phyloP scores from a whole-genome alignment of 2,797 vertebrate genomes.

The Otolemur crassicaudatus region DNA sequence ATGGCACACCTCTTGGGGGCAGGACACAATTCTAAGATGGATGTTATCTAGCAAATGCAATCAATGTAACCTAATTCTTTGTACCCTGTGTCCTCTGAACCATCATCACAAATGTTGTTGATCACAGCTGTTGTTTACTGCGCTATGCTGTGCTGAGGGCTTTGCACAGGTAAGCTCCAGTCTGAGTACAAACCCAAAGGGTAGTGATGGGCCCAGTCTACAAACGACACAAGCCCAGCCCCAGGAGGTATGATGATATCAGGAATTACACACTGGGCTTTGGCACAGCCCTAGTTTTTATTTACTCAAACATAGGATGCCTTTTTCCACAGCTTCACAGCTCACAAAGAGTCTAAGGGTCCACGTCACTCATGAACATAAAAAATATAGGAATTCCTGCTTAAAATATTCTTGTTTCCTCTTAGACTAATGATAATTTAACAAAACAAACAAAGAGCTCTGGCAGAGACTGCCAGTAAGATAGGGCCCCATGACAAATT shows the following conservation, averaged over 20 bases:
- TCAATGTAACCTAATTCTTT: too few species aligned
- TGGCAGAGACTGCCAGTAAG: conserved; percentile 41
- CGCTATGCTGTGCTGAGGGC: neutral
- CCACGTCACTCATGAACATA: neutral
- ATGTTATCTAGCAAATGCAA: too few species aligned
- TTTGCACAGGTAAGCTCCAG: neutral
- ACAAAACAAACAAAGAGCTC: neutral
- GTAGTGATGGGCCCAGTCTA: neutral
- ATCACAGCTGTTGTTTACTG: neutral
- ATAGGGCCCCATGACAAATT: conserved; percentile 56
- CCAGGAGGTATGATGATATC: neutral
- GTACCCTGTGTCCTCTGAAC: neutral
- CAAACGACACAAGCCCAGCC: neutral
- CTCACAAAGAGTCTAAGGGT: neutral
- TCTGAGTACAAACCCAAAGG: neutral
- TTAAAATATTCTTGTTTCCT: conserved; percentile 1
- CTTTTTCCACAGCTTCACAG: neutral
- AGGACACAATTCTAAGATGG: too few species aligned
- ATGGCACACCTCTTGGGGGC: too few species aligned
- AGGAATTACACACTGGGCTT: neutral
- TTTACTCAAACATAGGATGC: neutral
- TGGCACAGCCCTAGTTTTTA: neutral
- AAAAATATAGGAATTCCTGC: neutral
- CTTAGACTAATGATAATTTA: neutral
- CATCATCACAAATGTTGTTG: neutral